A percentile compares a stretch with the other conserved stretches of the same genome.
These are phyloP conservation scores for Drosophila formosana DNA, from an alignment of 2,888 invertebrate species.

Conservation along the genomic window DNA sequence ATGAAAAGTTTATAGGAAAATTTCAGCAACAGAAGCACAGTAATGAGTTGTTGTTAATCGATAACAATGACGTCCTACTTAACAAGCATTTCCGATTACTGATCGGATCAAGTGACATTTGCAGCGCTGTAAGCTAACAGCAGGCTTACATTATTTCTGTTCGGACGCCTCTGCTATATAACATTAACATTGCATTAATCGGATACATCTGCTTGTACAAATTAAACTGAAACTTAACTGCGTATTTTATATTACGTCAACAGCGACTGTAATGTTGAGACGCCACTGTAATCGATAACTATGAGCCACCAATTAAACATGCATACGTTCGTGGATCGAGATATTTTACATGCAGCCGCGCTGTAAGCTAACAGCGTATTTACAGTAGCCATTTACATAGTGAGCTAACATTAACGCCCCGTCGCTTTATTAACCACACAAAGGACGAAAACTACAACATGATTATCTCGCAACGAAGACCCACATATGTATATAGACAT, in stretches of 20 bases:
- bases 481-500: slow-evolving; percentile 6
- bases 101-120: too few relatives aligned
- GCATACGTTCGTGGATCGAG: neutral
- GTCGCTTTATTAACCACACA: slow-evolving; percentile 19
- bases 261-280: neutral
- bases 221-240: neutral
- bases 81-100: too few relatives aligned
- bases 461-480: slow-evolving; percentile 45
- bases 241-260: neutral
- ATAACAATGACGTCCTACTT: too few relatives aligned
- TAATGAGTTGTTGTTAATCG: too few relatives aligned
- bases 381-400: neutral
- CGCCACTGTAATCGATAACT: neutral
- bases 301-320: neutral
- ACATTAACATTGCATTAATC: too few relatives aligned
- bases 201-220: too few relatives aligned
- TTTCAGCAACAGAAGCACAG: neutral
- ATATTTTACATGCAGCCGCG: neutral
- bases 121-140: too few relatives aligned
- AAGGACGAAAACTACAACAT: slow-evolving; percentile 29
- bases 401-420: neutral
- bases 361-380: slow-evolving; percentile 3
- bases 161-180: too few relatives aligned
- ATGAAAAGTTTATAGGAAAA: neutral
- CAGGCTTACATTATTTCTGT: too few relatives aligned